Base-by-base conservation (phyloP, 2,888 invertebrate genomes). In the Pollenia amentaria region DNA sequence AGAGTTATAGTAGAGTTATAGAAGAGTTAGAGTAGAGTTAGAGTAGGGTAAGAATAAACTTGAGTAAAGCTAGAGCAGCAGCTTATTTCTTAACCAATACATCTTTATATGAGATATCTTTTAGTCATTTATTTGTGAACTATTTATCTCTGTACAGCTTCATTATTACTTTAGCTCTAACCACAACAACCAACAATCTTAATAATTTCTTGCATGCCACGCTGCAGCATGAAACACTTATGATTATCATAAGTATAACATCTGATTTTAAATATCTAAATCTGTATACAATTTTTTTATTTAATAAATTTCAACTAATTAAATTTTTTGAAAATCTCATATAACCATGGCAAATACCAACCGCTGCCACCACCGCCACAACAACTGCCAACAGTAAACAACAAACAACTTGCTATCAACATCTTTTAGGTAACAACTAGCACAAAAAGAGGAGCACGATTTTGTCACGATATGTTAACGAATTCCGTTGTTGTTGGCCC, bases 391-490 rank as follows among this genome's bases (percentile, higher is more conserved):
- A 42, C 60, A 42, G 55, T 48, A 73, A 55, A 46, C 46, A 51
- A 60, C 55, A 29, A 73, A 70, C 62, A 79, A 78, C 48, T 78
- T 79, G 86, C 79, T 79, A 86, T 78, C 78, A 82, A 86, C 82
- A 86, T 86, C 82, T 82, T 48, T 29, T 51, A 82, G 40, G 53
- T 64, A 81, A 73, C 46, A 80, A 62, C 72, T 46, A 53, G 40
- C 65, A 65, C 53, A 72, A 82, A 81, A 78, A 86, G 79, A 79
- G 64, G 57, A 79, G 83, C 79, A 83, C 79, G 83, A 86, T 86
- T 83, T 83, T 86, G 86, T 86, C 83, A 83, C 86, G 86, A 86
- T 86, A 86, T 86, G 72, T 79, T 86, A 79, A 75, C 86, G 64
- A 77, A 84, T 69, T 60, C 60, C 40, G 40, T 60, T 69, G 46